Evolutionary conservation across 2,888 invertebrate genomes (phyloP).

Genomic region (Prostheceraeus crozeri): DNA sequence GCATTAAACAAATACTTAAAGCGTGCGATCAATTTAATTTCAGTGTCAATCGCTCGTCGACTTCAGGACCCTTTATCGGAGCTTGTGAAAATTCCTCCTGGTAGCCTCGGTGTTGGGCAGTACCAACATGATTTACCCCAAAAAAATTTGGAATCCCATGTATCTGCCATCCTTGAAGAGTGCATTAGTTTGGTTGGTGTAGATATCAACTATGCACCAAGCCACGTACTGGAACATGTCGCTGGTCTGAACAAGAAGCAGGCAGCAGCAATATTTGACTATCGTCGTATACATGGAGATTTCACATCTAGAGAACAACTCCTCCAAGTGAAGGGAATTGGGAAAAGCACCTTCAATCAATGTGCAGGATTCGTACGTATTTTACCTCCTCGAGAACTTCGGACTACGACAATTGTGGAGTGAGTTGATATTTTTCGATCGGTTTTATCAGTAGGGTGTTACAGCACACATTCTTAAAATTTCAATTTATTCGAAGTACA

Average conservation of each 20-base stretch:
- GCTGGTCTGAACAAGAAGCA: conserved; percentile 71
- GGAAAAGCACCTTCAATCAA: conserved; percentile 75
- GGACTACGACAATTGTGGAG: no score
- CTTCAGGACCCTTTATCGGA: conserved; percentile 83
- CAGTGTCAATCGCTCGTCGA: conserved; percentile 32
- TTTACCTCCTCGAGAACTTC: no score
- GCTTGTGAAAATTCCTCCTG: conserved; percentile 82
- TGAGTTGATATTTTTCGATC: no score
- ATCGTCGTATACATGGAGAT: conserved; percentile 66
- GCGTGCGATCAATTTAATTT: not conserved
- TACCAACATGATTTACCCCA: conserved; percentile 81
- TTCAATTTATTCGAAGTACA: no score
- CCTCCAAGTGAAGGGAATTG: conserved; percentile 70
- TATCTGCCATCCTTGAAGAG: conserved; percentile 75
- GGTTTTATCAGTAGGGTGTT: no score
- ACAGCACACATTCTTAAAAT: no score
- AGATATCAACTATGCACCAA: conserved; percentile 66
- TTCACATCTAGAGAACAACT: conserved; percentile 71
- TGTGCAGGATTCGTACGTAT: conserved; percentile 77
- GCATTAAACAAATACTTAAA: no score
- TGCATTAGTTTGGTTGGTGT: conserved; percentile 88
- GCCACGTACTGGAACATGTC: conserved; percentile 60
- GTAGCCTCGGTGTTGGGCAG: conserved; percentile 86
- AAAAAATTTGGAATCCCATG: conserved; percentile 65
- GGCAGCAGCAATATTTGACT: conserved; percentile 71